phyloP scores from a whole-genome alignment of 1,140 invertebrate genomes.

The Sesamia nonagrioides region DNA sequence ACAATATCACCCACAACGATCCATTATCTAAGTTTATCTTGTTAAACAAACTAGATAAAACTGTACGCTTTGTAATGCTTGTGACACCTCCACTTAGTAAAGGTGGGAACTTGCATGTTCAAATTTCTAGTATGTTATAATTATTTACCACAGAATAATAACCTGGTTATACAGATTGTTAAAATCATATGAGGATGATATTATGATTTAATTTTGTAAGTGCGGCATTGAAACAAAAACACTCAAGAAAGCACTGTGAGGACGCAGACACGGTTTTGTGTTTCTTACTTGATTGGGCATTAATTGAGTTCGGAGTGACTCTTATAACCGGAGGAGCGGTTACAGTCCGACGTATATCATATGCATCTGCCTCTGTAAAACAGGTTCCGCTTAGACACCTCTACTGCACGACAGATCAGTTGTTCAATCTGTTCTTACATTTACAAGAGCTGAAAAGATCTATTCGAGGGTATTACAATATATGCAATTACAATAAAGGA shows the following conservation, averaged over 20 bases:
- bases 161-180: neutral
- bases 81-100: too few species aligned
- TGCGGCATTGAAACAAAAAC: constrained; percentile 19
- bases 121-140: too few species aligned
- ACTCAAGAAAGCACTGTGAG: constrained; percentile 39
- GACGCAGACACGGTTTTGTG: constrained; percentile 9
- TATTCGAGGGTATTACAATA: neutral
- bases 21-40: neutral
- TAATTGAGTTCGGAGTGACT: constrained; percentile 57
- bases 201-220: constrained; percentile 26
- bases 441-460: neutral
- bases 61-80: too few species aligned
- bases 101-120: too few species aligned
- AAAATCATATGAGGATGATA: neutral
- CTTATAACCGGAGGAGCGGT: constrained; percentile 63
- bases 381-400: neutral
- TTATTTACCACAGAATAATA: too few species aligned
- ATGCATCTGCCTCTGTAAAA: constrained; percentile 66
- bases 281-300: constrained; percentile 68
- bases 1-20: constrained; percentile 13
- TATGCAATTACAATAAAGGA: too few species aligned
- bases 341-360: constrained; percentile 60
- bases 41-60: neutral
- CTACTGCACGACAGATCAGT: neutral
- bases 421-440: neutral